A percentile compares a stretch with the other conserved stretches of the same genome.
Conservation (phyloP, 2,797 vertebrate species). For the Acanthornis magna region DNA sequence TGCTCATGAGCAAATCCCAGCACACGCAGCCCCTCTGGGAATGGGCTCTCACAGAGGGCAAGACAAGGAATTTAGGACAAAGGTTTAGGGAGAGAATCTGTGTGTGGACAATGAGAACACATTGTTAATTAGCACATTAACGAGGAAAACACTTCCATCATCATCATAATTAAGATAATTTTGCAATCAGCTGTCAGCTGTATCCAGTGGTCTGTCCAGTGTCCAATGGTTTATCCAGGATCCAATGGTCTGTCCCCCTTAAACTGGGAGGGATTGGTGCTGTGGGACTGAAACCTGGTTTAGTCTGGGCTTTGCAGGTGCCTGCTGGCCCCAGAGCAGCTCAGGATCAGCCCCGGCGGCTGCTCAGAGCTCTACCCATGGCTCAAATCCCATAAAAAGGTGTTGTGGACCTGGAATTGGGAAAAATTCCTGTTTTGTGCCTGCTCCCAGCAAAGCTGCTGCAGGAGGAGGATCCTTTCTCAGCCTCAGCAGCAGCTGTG, state of each 20-base stretch:
- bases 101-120: not conserved
- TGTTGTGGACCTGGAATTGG: not conserved
- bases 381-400: not conserved
- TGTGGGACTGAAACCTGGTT: not conserved
- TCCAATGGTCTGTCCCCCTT: not conserved
- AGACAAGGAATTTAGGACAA: not conserved
- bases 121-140: not conserved
- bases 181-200: not conserved
- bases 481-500: not conserved
- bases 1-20: not conserved
- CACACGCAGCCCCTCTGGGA: not conserved
- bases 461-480: not conserved
- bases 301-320: not conserved
- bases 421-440: not conserved
- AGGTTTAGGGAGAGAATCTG: not conserved
- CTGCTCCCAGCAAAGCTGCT: not conserved
- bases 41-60: not conserved
- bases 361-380: accelerated
- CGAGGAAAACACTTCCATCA: not conserved
- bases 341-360: not conserved
- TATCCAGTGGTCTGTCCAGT: not conserved
- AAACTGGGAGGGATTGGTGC: not conserved
- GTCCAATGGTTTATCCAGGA: not conserved
- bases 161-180: not conserved
- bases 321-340: not conserved